Base-by-base conservation (phyloP, 2,888 invertebrate genomes). In the Tortrix viridana region DNA sequence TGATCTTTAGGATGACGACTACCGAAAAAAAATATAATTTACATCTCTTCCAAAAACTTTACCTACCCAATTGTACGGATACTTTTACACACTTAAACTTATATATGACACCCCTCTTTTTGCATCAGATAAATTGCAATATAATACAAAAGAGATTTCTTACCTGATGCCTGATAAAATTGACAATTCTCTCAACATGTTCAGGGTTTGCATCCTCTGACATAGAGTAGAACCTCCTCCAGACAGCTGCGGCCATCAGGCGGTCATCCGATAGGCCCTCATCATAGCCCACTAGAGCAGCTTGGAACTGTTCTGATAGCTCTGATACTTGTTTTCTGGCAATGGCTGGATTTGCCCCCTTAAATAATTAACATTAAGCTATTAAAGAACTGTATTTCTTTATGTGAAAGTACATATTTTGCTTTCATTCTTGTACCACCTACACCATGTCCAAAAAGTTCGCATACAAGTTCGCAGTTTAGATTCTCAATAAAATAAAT, bases 181-280 rank as follows among this genome's bases (percentile, higher is more conserved):
- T 93, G 0, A 98, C 94, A 73, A 97, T 84, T 57, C 86, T 91
- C 74, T 97, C 97, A 65, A 98, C 75, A 65, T 94, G 79, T 69
- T 93, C 92, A 14, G 95, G 94, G 74, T 95, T 93, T n/a, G 94
- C 91, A 73, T 94, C 93, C 44, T 94, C 87, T n/a, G 84, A 81
- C 72, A 93, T 92, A 69, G 94, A 94, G 74, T 97, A 96, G 79
- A 98, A 94, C 68, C 96, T 93, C 70, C 97, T 93, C 98, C 98
- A 98, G 14, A 98, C 74, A 0, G 97, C 96, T 20, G 94, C 95
- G 32, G 98, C 97, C 68, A 98, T 82, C 5, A 95, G 89, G 73
- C 92, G 94, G 79, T 98, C 98, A 77, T 96, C 94, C 14, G 93
- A 92, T 71, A 98, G 84, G 2, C 98, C 98, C 92, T 98, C 98